Percentiles rank a stretch among this genome's conserved stretches.
Conservation (phyloP, 2,797 vertebrate genomes). For the Streptopelia turtur region DNA sequence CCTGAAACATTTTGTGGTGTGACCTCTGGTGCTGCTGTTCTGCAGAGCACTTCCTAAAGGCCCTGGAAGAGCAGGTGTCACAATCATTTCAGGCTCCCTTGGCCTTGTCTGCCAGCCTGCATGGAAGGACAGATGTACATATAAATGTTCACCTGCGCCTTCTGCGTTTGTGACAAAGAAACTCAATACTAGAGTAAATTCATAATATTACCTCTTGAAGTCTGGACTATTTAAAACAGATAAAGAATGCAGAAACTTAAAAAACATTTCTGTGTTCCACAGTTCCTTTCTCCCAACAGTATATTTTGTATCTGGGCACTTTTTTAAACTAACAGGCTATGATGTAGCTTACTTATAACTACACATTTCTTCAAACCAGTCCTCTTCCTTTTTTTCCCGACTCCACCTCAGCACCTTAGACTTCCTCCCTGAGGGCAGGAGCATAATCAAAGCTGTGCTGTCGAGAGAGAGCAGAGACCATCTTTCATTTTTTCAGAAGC, state of each 20-base stretch:
- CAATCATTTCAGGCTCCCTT: neutral
- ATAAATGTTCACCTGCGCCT: neutral
- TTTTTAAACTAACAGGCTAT: neutral
- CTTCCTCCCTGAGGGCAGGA: neutral
- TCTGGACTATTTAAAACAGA: neutral
- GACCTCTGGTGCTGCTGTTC: constrained; percentile 1
- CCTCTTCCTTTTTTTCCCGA: neutral
- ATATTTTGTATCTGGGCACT: neutral
- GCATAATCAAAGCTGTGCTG: neutral
- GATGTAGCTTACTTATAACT: neutral
- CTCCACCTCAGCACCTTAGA: neutral
- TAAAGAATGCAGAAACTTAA: neutral
- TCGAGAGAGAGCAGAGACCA: neutral
- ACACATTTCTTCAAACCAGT: neutral
- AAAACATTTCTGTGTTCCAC: neutral
- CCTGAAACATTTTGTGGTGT: neutral
- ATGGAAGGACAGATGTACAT: neutral
- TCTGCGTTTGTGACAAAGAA: neutral
- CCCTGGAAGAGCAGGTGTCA: neutral
- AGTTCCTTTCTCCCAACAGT: neutral
- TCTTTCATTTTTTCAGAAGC: neutral
- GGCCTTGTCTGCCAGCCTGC: neutral
- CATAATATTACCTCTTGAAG: neutral
- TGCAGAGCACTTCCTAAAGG: neutral
- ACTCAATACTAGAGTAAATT: neutral